A percentile compares a stretch with the other conserved stretches of the same genome.
phyloP scores from a whole-genome alignment of 92 coral and sea anemone genomes.

The Porites divaricata region DNA sequence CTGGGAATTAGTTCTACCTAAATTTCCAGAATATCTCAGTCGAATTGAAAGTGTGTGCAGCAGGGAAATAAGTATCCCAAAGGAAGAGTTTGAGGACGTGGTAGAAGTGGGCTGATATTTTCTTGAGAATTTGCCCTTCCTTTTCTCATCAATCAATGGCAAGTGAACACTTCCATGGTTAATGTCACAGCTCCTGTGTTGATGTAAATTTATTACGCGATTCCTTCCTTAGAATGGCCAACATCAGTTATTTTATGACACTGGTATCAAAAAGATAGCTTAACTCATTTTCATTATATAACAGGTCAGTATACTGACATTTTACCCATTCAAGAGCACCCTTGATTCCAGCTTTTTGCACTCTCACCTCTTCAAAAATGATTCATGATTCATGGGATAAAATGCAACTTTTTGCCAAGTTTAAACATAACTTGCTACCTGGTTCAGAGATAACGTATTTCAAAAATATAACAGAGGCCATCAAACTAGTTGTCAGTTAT shows the following conservation, averaged over 20 bases:
- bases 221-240: constrained; percentile 5
- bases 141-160: constrained; percentile 18
- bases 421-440: neutral
- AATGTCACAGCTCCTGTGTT: constrained; percentile 1
- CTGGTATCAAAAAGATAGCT: constrained; percentile 11
- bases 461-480: constrained; percentile 5
- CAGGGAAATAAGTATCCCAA: constrained; percentile 26
- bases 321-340: constrained; percentile 10
- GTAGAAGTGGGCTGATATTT: constrained; percentile 3
- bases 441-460: constrained; percentile 1
- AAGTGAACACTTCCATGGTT: constrained; percentile 3
- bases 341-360: constrained; percentile 8
- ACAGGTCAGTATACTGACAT: neutral
- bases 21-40: constrained; percentile 42
- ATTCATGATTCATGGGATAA: constrained; percentile 1
- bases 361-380: constrained; percentile 9
- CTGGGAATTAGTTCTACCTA: constrained; percentile 47
- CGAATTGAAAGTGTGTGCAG: constrained; percentile 33
- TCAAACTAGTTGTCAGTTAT: constrained; percentile 4
- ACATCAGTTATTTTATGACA: constrained; percentile 9
- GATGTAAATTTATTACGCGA: constrained; percentile 2
- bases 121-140: constrained; percentile 9
- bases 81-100: constrained; percentile 15
- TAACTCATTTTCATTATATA: neutral
- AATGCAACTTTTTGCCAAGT: constrained; percentile 21